Conservation (phyloP, 2,113 vertebrate species). For the Porphyrio hochstetteri region DNA sequence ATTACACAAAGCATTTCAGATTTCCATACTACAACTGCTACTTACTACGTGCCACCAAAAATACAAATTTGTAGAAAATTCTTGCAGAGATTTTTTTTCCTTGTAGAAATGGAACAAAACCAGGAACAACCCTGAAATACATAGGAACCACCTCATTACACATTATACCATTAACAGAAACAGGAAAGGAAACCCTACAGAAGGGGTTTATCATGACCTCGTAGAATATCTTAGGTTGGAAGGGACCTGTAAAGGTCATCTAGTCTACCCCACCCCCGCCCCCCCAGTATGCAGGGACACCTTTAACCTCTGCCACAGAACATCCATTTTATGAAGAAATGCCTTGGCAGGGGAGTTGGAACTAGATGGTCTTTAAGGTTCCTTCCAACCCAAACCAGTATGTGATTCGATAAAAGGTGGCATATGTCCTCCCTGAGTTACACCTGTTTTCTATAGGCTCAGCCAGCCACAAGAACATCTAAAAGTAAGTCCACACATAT, state of each 20-base stretch:
- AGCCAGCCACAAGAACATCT: accelerated
- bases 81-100: no score
- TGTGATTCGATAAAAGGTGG: neutral
- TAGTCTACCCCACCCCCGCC: no score
- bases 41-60: neutral
- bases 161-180: neutral
- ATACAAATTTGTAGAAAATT: neutral
- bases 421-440: neutral
- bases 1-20: neutral
- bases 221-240: no score
- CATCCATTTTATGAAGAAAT: neutral
- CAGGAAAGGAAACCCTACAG: neutral
- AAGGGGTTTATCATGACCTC: neutral
- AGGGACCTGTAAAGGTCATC: no score
- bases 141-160: neutral
- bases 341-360: no score
- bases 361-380: no score
- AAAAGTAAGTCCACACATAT: neutral
- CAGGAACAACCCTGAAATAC: neutral
- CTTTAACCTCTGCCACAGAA: neutral
- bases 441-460: neutral
- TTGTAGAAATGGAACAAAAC: neutral
- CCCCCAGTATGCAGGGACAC: no score
- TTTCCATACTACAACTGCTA: neutral
- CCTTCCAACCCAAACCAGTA: no score